phyloP scores from a whole-genome alignment of 2,888 invertebrate genomes.

The Drosophila flavopinicola region DNA sequence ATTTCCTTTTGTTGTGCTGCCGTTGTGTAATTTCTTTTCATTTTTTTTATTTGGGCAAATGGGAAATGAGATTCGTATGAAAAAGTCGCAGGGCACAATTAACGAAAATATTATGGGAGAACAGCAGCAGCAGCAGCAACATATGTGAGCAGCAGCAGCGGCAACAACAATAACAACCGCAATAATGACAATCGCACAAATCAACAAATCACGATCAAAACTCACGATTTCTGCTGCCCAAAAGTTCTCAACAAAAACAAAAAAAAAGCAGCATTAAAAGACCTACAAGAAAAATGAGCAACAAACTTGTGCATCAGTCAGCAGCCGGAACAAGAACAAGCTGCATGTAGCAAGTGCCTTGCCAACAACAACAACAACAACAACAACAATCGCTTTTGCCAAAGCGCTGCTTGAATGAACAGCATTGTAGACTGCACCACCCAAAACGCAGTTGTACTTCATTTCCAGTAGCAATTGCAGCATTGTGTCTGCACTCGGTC shows the following conservation, averaged over 20 bases:
- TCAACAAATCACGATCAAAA: slow-evolving; percentile 76
- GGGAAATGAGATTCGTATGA: slow-evolving; percentile 46
- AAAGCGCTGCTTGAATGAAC: slow-evolving; percentile 41
- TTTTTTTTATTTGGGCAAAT: slow-evolving; percentile 14
- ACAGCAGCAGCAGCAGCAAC: slow-evolving; percentile 19
- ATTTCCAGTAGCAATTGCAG: slow-evolving; percentile 10
- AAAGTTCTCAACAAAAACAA: slow-evolving; percentile 16
- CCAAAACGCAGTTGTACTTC: slow-evolving; percentile 17
- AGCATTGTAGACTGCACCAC: slow-evolving; percentile 3
- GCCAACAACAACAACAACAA: slow-evolving; percentile 4
- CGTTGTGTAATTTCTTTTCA: slow-evolving; percentile 34
- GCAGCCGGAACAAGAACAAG: slow-evolving; percentile 32
- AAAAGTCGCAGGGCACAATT: slow-evolving; percentile 54
- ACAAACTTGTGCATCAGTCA: slow-evolving; percentile 10
- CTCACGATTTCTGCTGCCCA: slow-evolving; percentile 65
- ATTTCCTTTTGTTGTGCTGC: slow-evolving; percentile 21
- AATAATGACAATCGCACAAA: slow-evolving; percentile 67
- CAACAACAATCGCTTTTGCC: slow-evolving; percentile 21
- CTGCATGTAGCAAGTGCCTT: slow-evolving; percentile 25
- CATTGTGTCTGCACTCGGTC: slow-evolving; percentile 5
- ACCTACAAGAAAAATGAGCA: slow-evolving; percentile 1
- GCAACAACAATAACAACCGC: slow-evolving; percentile 19
- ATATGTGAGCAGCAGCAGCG: slow-evolving; percentile 16
- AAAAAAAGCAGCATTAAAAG: too few species aligned
- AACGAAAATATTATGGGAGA: slow-evolving; percentile 63